Evolutionary conservation across 2,888 invertebrate genomes (phyloP), one percentile per base, ranked within the genome.

Genomic region (Amblyjoppa fuscipennis): DNA sequence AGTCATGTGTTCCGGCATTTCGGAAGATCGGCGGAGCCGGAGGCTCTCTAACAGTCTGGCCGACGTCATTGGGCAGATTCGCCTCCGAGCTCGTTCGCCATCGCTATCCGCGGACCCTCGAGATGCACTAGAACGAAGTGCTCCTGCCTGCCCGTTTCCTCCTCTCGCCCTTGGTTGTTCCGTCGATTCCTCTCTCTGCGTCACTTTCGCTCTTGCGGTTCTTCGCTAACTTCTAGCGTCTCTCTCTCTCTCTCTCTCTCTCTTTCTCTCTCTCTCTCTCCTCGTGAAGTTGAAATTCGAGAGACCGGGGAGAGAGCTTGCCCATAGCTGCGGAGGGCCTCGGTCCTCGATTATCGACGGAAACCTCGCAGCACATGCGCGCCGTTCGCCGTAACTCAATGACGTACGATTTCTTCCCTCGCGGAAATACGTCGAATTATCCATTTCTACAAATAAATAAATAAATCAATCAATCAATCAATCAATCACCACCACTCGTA

Each of bases 71-170:
- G 85, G 85, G 89, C 89, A 90, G 91, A 91, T 91, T 89, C 89
- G 87, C 88, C 87, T 88, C 87, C 89, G 89, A 90, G 90, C 90
- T 87, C 86, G 87, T 90, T 90, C 83, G 85, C 83, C 69, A 82
- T 3, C 86, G 87, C 79, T 80, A 78, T 81, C 83, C 56, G 75
- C 75, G 80, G 70, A 73, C 70, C 64, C 83, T 81, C 73, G 69
- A 84, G 81, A 81, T 79, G 82, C 81, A 79, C 86, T 83, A 73
- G 71, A 85, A 81, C 80, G 38, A 64, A 86, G 81, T 77, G 83
- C 64, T 34, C 75, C 70, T 74, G 75, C 56, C 73, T 68, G 38
- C 51, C 75, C 59, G n/a, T 70, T 66, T 83, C 83, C 81, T 71
- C 45, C 34, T 75, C 61, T n/a, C 28, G 31, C 61, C 34, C 61